phyloP scores from a whole-genome alignment of 2,113 vertebrate species.

The Sylvietta virens region DNA sequence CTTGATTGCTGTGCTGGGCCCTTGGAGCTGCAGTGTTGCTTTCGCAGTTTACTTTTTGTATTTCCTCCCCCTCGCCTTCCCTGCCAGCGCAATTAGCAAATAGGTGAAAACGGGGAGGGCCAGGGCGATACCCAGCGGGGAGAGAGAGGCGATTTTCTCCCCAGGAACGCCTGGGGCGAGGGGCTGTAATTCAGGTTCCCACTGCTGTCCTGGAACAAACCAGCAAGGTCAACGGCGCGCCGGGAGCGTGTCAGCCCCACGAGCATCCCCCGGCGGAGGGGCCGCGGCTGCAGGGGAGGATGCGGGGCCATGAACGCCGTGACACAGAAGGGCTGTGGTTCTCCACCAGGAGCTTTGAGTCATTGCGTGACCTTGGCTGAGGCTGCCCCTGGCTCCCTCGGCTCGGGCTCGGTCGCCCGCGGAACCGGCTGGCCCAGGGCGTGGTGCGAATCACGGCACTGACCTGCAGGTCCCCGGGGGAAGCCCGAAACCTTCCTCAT shows the following conservation, averaged over 20 bases:
- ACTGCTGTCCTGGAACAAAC: not conserved
- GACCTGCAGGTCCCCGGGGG: not conserved
- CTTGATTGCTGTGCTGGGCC: slow-evolving; percentile 70
- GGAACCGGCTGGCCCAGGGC: slow-evolving; percentile 21
- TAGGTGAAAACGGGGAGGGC: slow-evolving; percentile 25
- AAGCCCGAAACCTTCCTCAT: not conserved
- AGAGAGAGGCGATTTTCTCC: not conserved
- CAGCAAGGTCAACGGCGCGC: not conserved
- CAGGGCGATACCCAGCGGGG: not conserved
- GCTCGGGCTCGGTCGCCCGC: not conserved
- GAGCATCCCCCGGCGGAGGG: not conserved
- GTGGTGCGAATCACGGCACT: not conserved
- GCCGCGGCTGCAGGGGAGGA: not conserved
- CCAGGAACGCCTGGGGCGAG: not conserved
- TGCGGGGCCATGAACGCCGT: not conserved
- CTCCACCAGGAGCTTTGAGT: not conserved
- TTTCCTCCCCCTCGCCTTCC: slow-evolving; percentile 26
- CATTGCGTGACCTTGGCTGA: slow-evolving; percentile 21
- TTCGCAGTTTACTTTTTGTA: slow-evolving; percentile 66
- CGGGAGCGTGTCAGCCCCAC: not conserved
- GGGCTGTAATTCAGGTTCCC: not conserved
- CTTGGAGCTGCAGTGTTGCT: slow-evolving; percentile 57
- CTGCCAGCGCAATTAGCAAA: slow-evolving; percentile 44
- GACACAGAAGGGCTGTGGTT: not conserved
- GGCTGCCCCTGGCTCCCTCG: not conserved